Evolutionary conservation across 1,140 invertebrate genomes (phyloP), one percentile per base, ranked within the genome.

Genomic region (Lasioglossum albipes): DNA sequence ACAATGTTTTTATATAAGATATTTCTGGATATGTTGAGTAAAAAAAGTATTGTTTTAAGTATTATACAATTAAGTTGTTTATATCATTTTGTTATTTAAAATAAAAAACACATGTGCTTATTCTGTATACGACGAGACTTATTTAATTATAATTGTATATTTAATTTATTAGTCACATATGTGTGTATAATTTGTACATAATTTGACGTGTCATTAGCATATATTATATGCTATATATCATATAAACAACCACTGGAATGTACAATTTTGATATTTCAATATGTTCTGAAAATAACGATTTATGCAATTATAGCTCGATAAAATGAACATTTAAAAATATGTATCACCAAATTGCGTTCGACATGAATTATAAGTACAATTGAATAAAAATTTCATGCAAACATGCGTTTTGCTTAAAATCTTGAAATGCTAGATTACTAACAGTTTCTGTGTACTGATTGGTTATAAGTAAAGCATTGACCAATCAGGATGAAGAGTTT

Each of bases 401-500:
- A 73, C 42, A 67, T 54, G 22, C 18, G 9, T 79, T 59, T 65
- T 22, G 7, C 27, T 79, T 42, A 73, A 66, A 62, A 31, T 49
- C 54, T 68, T 64, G 2, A 64, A 76, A 57, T 16, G 36, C 16
- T 62, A 41, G 41, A 81, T 81, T 27, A 77, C 45, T 22, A 70
- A n/a, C 13, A 65, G 20, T 80, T 59, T 54, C 64, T 64, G 52
- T 59, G 36, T 57, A 72, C 52, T 52, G 66, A 82, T 82, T 84
- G 80, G 79, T 66, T 75, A 71, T 69, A 64, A 77, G 22, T 70
- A 36, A 74, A 66, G 41, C 31, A 61, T 59, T 52, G 49, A 22
- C 83, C 83, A 84, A 84, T 84, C 59, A 75, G 45, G 13, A 52
- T 57, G 45, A 52, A 80, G 79, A 75, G 67, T 80, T 75, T 69